Evolutionary conservation across 2,797 vertebrate genomes (phyloP), one percentile per base, ranked within the genome.

Genomic region (Orestias chungarensis): DNA sequence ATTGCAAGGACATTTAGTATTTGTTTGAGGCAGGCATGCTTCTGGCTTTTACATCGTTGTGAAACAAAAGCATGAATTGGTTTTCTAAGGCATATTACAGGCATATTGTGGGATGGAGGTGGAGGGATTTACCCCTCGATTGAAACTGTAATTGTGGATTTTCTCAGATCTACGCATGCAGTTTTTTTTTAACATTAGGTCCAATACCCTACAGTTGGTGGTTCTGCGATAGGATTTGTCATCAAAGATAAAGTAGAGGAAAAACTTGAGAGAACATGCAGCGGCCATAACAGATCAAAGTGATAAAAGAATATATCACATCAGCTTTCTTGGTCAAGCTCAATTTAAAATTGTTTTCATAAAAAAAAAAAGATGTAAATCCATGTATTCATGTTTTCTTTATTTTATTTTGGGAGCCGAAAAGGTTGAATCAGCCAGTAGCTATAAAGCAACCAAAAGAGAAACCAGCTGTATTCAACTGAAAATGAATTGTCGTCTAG

Each of bases 1-100:
- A 29, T 57, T 70, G 69, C 85, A 79, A 72, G 72, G 72, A 57
- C 73, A 52, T 71, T 81, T 82, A 50, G 74, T 79, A 73, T 80
- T 71, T 71, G 71, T 86, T 70, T 6, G 68, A 80, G 62, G 71
- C 71, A 74, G 84, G 79, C 75, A 80, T 6, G 64, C 67, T 64
- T 75, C 64, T 74, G 82, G 76, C 76, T 82, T 80, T 76, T 59
- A 52, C 42, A 84, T 76, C 62, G 33, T 29, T 68, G 57, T n/a
- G 46, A 42, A 50, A 68, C 67, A 46, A 64, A 68, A 71, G 70
- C 47, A 64, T n/a, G 66, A 33, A 25, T 23, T 14, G 46, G 29
- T 65, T 1, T 50, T n/a, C 10, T 12, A 38, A 61, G 31, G 40
- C 47, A 66, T 68, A 47, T 0, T 17, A 52, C 27, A 68, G 8